phyloP scores from a whole-genome alignment of 1,140 invertebrate genomes.

The Steinernema feltiae region DNA sequence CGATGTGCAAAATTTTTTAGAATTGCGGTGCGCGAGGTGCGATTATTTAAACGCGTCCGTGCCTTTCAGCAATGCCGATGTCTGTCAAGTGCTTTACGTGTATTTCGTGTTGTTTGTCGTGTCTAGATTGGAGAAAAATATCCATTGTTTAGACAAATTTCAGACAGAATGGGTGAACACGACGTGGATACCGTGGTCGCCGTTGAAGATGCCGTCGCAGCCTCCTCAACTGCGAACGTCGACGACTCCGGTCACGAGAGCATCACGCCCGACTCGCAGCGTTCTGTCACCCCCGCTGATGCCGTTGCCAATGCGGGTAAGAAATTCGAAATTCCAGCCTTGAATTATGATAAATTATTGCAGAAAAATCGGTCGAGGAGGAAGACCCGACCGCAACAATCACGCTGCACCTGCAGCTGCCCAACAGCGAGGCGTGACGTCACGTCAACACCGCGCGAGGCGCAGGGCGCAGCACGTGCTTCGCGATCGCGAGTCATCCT shows the following conservation, averaged over 20 bases:
- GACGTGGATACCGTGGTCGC: neutral
- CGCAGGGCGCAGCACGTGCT: slow-evolving; percentile 96
- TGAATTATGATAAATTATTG: neutral
- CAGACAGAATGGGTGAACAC: neutral
- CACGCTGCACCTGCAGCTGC: neutral
- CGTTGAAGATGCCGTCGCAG: neutral
- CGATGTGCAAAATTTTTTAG: too few species aligned
- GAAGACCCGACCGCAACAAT: neutral
- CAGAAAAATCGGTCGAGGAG: neutral
- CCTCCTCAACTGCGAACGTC: neutral
- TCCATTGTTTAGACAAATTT: neutral
- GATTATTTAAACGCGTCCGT: too few species aligned
- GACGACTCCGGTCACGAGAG: neutral
- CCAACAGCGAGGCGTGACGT: neutral
- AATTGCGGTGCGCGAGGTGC: too few species aligned
- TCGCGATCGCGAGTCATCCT: slow-evolving; percentile 95
- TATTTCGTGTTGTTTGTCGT: too few species aligned
- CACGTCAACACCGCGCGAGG: slow-evolving; percentile 86
- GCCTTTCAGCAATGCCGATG: too few species aligned
- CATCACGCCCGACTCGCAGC: neutral
- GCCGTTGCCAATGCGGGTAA: neutral
- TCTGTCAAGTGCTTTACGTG: too few species aligned
- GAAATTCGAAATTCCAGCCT: neutral
- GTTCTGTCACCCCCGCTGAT: neutral
- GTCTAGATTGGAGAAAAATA: neutral